Base-by-base conservation (phyloP, 2,888 invertebrate species). In the Platycnemis pennipes region DNA sequence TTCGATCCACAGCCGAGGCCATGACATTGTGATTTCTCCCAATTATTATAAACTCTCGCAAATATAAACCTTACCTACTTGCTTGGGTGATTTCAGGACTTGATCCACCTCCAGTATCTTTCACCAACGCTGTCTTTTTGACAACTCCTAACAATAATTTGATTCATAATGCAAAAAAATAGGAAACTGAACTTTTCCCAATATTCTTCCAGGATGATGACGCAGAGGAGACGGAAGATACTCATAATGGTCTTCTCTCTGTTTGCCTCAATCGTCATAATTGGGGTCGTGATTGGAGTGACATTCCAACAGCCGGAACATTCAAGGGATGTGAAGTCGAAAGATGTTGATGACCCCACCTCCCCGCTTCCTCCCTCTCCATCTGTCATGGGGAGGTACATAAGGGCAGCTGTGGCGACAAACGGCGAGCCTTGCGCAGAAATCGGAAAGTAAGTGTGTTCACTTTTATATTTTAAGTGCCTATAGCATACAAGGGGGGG, bases 351-450 rank as follows among this genome's bases (percentile, higher is more conserved):
- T 44, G 91, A 91, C 7, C 91, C 91, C 22, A 63, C 91, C 0
- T 63, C 91, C 11, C 91, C 91, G 1, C 37, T 63, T 2, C 91
- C 91, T 11, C 91, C 91, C 26, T 91, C 91, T 8, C n/a, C 63
- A 11, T 91, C 91, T 26, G 44, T 63, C 16, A 37, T 91, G 4
- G 91, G 91, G 69, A 53, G 37, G 2, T 91, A 63, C 44, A 13
- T 42, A 19, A 91, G n/a, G 96, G 98, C 97, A 85, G 98, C 98
- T 5, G 97, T 98, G 94, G 97, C 98, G 49, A 97, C 98, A 86
- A 98, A 98, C 96, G 98, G 98, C 94, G 96, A 96, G 95, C 98
- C 98, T 96, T 98, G 98, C 96, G 98, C 98, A 11, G 96, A 97
- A 46, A 97, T 98, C 95, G 98, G 98, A 95, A 97, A 97, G 98